These are phyloP conservation scores for Mesorhabditis sp. DNA, from an alignment of 2,888 invertebrate species.

Conservation along the genomic window DNA sequence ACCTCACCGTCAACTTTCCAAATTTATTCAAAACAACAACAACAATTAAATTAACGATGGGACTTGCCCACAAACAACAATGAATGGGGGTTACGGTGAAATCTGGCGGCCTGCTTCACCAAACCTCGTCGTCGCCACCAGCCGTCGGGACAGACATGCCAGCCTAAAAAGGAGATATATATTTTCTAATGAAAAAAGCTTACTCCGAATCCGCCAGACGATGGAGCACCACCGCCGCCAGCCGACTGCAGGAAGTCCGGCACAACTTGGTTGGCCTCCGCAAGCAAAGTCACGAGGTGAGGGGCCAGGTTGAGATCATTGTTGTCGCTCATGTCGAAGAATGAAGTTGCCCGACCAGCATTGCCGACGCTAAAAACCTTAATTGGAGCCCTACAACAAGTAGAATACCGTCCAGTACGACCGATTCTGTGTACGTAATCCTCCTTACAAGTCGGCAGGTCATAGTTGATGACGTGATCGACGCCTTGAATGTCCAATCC, in stretches of 20 bases:
- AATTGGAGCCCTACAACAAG: not conserved
- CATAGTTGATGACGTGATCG: conserved; percentile 62
- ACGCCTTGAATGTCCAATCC: conserved; percentile 63
- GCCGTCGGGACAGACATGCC: no score
- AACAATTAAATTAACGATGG: no score
- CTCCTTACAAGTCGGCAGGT: conserved; percentile 60
- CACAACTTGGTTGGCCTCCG: conserved; percentile 73
- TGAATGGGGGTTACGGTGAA: no score
- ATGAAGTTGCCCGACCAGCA: conserved; percentile 61
- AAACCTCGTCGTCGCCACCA: no score
- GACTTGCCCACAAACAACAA: no score
- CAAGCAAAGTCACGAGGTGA: conserved; percentile 60
- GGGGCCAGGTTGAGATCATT: conserved; percentile 68
- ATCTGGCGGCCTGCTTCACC: no score
- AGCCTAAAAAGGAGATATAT: no score
- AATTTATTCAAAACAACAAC: no score
- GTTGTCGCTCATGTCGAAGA: conserved; percentile 67
- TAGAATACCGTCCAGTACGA: conserved; percentile 59
- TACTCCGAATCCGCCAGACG: no score
- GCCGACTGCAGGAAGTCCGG: conserved; percentile 71
- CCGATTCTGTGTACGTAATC: conserved; percentile 64
- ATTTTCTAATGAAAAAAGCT: no score
- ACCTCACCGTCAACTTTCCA: no score
- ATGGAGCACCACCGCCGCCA: not conserved
- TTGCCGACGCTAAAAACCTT: conserved; percentile 61